Base-by-base conservation (phyloP, 2,888 invertebrate species). In the Drosophila macrospina region DNA sequence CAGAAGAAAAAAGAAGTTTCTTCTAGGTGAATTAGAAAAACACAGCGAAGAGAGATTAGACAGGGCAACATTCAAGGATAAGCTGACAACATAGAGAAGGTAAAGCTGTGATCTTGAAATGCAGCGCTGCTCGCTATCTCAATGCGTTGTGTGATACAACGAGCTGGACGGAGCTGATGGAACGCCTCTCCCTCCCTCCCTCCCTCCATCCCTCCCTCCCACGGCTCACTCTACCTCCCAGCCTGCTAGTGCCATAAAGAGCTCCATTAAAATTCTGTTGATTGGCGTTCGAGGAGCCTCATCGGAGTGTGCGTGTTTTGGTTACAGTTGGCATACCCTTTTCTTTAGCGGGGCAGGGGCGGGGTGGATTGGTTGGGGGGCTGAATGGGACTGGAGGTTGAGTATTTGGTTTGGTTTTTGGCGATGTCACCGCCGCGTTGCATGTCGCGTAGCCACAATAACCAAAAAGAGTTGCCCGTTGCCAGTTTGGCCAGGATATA, bases 361-460 rank as follows among this genome's bases (percentile, higher is more conserved):
- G 15, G 28, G 34, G 34, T 15, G 50, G 26, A 48, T 15, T 62
- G 37, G 44, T 15, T 45, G 24, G 13, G 48, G 30, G 52, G 36
- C 47, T 36, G 20, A 15, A 37, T 55, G 20, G n/a, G n/a, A 20
- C 3, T 20, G 20, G 20, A 20, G 47, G 28, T 55, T 39, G 51
- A 36, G 20, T 20, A 37, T 55, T 4, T 51, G 62, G 52, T 48
- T 66, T 59, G 57, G 71, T 65, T 69, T 88, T 87, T 67, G 89
- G 83, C 86, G 83, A 83, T 83, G 89, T 83, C 83, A 85, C 83
- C 88, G 86, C 89, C 83, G 89, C 89, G 64, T 83, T 83, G 83
- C 83, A 83, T 83, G 83, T 88, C 86, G 71, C 61, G 41, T 64
- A 66, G 69, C 69, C 81, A 86, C 87, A 55, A 81, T 50, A 67